These are phyloP conservation scores for Vombatus ursinus DNA, from an alignment of 2,113 vertebrate species.

Conservation along the genomic window DNA sequence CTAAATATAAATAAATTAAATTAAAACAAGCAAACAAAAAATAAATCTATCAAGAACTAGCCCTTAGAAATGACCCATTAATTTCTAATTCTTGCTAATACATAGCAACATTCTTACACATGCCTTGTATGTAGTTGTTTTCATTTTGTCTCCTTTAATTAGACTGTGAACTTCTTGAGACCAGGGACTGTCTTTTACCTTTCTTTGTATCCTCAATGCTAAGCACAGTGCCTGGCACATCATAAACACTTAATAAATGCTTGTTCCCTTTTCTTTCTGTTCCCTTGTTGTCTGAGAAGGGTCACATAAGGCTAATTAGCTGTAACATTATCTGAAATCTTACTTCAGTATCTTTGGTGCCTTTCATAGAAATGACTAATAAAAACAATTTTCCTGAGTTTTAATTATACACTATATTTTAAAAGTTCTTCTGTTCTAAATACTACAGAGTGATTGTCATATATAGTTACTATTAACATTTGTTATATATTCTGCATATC, in stretches of 20 bases:
- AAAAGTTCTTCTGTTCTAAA: neutral
- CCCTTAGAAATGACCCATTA: neutral
- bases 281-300: neutral
- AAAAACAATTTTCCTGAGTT: constrained; percentile 1
- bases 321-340: constrained; percentile 31
- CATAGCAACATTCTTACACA: neutral
- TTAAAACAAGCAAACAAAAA: too few species aligned
- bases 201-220: too few species aligned
- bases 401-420: neutral
- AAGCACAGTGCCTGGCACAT: too few species aligned
- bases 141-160: neutral
- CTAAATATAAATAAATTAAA: too few species aligned
- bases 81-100: neutral
- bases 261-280: too few species aligned
- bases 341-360: constrained; percentile 44
- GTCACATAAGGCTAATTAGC: constrained; percentile 23
- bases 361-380: neutral
- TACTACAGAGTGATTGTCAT: neutral
- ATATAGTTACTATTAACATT: constrained; percentile 7
- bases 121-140: neutral
- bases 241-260: too few species aligned
- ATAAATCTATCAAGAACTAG: neutral
- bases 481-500: neutral
- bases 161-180: neutral
- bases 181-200: neutral